A percentile compares a stretch with the other conserved stretches of the same genome.
Evolutionary conservation across 2,113 vertebrate genomes (phyloP).

Genomic region (Hippolais icterina): DNA sequence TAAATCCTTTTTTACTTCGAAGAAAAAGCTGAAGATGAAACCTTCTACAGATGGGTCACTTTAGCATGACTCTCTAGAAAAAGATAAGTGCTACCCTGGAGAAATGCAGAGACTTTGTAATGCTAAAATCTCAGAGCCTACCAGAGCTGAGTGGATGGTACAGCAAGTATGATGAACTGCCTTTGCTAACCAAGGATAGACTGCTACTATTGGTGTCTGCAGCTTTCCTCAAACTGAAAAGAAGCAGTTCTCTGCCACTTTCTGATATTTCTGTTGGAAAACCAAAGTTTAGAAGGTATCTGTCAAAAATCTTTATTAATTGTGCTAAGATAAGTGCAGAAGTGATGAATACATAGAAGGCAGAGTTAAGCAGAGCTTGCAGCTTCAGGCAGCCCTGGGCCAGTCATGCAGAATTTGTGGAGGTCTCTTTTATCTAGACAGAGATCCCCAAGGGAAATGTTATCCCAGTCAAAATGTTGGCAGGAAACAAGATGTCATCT

Average conservation of each 20-base stretch:
- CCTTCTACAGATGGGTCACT: neutral
- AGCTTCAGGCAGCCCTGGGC: neutral
- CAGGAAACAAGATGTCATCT: neutral
- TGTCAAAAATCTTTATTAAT: neutral
- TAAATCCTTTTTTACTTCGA: neutral
- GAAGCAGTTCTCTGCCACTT: neutral
- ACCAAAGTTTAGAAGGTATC: neutral
- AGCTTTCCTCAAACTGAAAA: neutral
- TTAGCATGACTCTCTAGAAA: neutral
- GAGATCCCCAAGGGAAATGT: neutral
- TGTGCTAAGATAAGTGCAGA: neutral
- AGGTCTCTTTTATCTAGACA: neutral
- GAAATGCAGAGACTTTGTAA: neutral
- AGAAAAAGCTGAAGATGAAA: neutral
- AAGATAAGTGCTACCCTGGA: neutral
- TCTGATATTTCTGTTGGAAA: neutral
- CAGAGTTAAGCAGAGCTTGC: neutral
- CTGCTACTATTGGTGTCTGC: neutral
- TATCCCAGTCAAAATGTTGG: neutral
- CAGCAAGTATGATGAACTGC: neutral
- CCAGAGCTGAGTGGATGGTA: neutral
- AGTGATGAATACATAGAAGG: fast-evolving
- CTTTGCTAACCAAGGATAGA: neutral
- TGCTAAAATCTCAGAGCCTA: neutral
- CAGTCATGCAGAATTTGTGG: neutral